Evolutionary conservation across 2,113 vertebrate species (phyloP).

Genomic region (Syngnathoides biaculeatus): DNA sequence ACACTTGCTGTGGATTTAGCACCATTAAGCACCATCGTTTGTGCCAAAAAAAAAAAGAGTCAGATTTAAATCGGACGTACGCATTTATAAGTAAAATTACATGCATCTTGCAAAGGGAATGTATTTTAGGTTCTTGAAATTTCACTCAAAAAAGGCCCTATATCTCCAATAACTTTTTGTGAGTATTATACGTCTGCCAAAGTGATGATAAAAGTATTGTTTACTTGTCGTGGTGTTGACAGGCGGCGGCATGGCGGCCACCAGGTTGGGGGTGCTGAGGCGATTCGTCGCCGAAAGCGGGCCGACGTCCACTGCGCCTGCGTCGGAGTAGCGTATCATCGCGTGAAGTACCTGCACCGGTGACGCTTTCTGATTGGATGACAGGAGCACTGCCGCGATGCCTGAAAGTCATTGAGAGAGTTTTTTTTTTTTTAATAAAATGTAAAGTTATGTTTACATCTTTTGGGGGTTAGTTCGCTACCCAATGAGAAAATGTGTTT

Average conservation of each 20-base stretch:
- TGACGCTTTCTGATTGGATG: constrained; percentile 56
- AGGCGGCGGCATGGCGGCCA: constrained; percentile 68
- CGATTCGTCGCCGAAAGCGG: constrained; percentile 73
- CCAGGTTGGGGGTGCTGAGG: constrained; percentile 76
- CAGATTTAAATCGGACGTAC: too few species aligned
- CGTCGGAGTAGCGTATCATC: constrained; percentile 74
- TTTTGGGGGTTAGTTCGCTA: neutral
- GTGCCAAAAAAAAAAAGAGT: too few species aligned
- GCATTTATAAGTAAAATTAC: too few species aligned
- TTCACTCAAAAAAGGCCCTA: neutral
- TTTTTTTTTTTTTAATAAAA: too few species aligned
- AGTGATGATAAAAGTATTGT: neutral
- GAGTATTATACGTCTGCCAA: neutral
- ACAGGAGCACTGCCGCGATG: constrained; percentile 78
- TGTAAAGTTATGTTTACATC: neutral
- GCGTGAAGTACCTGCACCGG: constrained; percentile 76
- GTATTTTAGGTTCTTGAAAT: neutral
- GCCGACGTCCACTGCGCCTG: constrained; percentile 63
- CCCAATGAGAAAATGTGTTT: too few species aligned
- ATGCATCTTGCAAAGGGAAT: too few species aligned
- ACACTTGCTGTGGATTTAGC: too few species aligned
- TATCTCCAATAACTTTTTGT: neutral
- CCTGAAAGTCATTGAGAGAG: constrained; percentile 68
- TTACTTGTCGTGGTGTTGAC: constrained; percentile 6
- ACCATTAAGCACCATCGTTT: too few species aligned